Base-by-base conservation (phyloP, 1,140 invertebrate species). In the Diabrotica virgifera region DNA sequence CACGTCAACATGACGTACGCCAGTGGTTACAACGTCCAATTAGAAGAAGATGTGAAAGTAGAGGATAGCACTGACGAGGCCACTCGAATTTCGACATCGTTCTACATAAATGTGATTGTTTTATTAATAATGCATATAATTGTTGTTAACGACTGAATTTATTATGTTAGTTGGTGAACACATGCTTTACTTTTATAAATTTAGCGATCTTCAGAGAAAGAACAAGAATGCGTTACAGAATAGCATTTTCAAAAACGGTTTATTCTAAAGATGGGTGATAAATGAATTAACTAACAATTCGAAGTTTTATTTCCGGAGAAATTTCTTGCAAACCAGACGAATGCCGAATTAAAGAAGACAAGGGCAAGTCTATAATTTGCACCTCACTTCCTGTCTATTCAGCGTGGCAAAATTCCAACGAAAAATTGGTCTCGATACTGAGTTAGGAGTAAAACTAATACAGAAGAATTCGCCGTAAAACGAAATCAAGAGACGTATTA, bases 1-100 rank as follows among this genome's bases (percentile, higher is more conserved):
- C 77, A 77, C 63, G 76, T 85, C n/a, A 84, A 85, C 68, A 81
- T 85, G 70, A 84, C 84, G 5, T 78, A 80, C 64, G 82, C 81
- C 9, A 78, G 77, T 54, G 75, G 76, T 12, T 78, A 77, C 68
- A 76, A 72, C 56, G 71, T 75, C 50, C 70, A 75, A 56, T 35
- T 55, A 24, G 70, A 68, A 67, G 70, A 66, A 14, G 61, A 58
- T 35, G 58, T 59, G 10, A 59, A 13, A 59, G 40, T 50, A 46
- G 60, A 54, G 36, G 37, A 35, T 13, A 62, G 36, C 36, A 51
- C 35, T 37, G 38, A 37, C 59, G 24, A 37, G 36, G 54, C 60
- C 13, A 13, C 36, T 36, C 36, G 37, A 36, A 14, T 62, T 62
- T 69, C 62, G 62, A 63, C 69, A 67, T 68, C 70, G 70, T 67